These are phyloP conservation scores for Arctia plantaginis DNA, from an alignment of 2,888 invertebrate species.

Conservation along the genomic window DNA sequence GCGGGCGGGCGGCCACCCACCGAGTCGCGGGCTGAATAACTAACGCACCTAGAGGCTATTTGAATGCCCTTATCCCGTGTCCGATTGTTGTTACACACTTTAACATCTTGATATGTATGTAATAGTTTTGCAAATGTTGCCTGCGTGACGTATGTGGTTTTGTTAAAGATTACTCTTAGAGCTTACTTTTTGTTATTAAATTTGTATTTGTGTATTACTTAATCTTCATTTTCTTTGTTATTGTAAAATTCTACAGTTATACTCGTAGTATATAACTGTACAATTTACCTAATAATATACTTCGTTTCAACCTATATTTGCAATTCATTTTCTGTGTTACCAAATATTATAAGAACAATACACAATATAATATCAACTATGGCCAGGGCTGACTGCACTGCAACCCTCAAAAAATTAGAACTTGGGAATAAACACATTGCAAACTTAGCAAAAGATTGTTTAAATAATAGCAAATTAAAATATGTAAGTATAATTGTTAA, in stretches of 20 bases:
- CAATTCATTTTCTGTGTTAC: not conserved
- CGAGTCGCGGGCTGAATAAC: conserved; percentile 82
- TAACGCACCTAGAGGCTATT: conserved; percentile 78
- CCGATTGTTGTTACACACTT: conserved; percentile 55
- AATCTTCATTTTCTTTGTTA: too few relatives aligned
- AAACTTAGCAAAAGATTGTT: not conserved
- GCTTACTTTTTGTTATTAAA: not conserved
- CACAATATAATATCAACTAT: too few relatives aligned
- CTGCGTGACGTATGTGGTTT: not conserved
- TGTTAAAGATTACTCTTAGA: not conserved
- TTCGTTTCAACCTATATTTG: not conserved
- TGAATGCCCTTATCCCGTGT: conserved; percentile 67
- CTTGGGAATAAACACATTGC: not conserved
- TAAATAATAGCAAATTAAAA: too few relatives aligned
- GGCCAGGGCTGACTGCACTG: too few relatives aligned
- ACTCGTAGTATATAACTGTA: too few relatives aligned
- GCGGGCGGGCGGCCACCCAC: conserved; percentile 64
- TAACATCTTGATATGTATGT: conserved; percentile 51
- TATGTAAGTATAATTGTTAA: too few relatives aligned
- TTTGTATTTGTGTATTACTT: too few relatives aligned
- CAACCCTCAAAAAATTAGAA: not conserved
- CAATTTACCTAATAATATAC: not conserved
- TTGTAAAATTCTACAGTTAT: too few relatives aligned
- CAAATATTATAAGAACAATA: too few relatives aligned
- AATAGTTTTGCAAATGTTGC: conserved; percentile 47